Percentiles rank a stretch among this genome's conserved stretches.
Evolutionary conservation across 2,113 vertebrate genomes (phyloP).

Genomic region (Chiloscyllium plagiosum): DNA sequence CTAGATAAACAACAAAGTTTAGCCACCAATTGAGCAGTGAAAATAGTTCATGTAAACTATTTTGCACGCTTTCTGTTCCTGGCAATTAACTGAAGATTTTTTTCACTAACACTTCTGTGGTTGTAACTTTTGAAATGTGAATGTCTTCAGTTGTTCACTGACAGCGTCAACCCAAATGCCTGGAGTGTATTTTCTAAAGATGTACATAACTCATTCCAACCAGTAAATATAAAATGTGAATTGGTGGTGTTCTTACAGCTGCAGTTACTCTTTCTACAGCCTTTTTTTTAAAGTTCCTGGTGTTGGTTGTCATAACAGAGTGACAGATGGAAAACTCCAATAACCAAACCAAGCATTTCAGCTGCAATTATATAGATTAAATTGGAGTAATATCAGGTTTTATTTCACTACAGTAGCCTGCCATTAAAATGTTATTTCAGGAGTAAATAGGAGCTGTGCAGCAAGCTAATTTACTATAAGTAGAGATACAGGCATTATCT

Average conservation of each 20-base stretch:
- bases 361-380: background rate
- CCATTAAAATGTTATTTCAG: background rate
- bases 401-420: background rate
- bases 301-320: conserved; percentile 16
- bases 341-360: conserved; percentile 18
- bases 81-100: background rate
- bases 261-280: background rate
- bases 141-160: background rate
- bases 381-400: background rate
- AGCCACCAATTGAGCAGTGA: background rate
- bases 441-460: conserved; percentile 11
- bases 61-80: background rate
- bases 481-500: conserved; percentile 11
- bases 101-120: background rate
- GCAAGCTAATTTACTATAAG: background rate
- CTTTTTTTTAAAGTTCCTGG: background rate
- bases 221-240: background rate
- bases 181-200: background rate
- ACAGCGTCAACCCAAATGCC: background rate
- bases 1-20: background rate
- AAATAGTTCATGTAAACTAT: background rate
- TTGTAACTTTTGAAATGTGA: background rate
- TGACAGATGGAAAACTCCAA: background rate
- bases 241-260: background rate
- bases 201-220: background rate